A percentile compares a stretch with the other conserved stretches of the same genome.
Evolutionary conservation across 2,888 invertebrate species (phyloP).

Genomic region (Gerris lacustris): DNA sequence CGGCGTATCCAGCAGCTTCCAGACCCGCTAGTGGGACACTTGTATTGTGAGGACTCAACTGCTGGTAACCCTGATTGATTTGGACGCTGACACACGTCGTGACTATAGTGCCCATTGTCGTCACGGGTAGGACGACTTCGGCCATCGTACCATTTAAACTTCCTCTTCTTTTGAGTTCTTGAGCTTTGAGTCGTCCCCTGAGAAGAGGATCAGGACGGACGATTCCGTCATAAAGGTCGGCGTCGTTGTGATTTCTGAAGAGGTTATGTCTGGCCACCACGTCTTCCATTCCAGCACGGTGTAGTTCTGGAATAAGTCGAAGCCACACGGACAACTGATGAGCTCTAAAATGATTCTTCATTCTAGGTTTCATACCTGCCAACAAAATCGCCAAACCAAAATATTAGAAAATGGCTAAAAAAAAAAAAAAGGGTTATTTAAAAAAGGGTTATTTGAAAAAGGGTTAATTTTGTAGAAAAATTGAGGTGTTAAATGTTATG

Average conservation of each 20-base stretch:
- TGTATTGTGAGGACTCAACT: slow-evolving; percentile 36
- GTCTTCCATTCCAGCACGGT: slow-evolving; percentile 71
- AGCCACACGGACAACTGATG: slow-evolving; percentile 93
- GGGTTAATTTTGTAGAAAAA: too few relatives aligned
- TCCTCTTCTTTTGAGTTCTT: slow-evolving; percentile 24
- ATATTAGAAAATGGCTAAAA: too few relatives aligned
- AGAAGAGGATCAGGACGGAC: slow-evolving; percentile 59
- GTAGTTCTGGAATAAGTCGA: slow-evolving; percentile 80
- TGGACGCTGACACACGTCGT: slow-evolving; percentile 57
- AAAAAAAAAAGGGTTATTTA: too few relatives aligned
- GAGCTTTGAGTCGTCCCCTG: slow-evolving; percentile 22
- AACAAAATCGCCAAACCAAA: slow-evolving; percentile 26
- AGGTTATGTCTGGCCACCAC: slow-evolving; percentile 77
- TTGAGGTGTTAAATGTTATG: too few relatives aligned
- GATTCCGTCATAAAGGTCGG: slow-evolving; percentile 76
- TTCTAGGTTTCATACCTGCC: slow-evolving; percentile 75
- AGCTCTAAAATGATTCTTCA: slow-evolving; percentile 87
- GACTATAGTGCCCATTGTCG: slow-evolving; percentile 54
- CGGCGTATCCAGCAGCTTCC: slow-evolving; percentile 62
- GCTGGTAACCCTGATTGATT: slow-evolving; percentile 43
- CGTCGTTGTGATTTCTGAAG: slow-evolving; percentile 78
- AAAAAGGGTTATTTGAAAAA: too few relatives aligned
- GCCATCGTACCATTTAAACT: slow-evolving; percentile 31
- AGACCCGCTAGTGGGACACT: slow-evolving; percentile 65
- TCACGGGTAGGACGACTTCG: slow-evolving; percentile 41